Evolutionary conservation across 2,797 vertebrate genomes (phyloP), one percentile per base, ranked within the genome.

Genomic region (Scyliorhinus canicula): DNA sequence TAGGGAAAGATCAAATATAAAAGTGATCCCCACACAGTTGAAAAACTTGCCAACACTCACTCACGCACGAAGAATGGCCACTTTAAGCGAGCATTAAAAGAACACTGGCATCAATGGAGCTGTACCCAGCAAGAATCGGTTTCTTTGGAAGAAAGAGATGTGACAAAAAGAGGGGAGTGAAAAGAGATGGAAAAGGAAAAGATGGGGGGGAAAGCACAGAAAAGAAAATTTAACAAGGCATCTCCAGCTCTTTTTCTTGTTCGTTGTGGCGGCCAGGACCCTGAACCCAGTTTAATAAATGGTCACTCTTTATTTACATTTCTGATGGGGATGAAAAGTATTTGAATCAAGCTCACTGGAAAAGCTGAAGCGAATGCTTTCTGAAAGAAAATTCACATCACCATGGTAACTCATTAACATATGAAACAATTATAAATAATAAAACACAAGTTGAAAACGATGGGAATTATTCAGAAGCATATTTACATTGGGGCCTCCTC

Each of bases 381-480:
- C 57, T 91, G 88, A 91, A 91, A 91, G n/a, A 65, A 65, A 91
- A 40, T 63, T 65, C 19, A 65, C 88, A 44, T 65, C 19, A 31
- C 88, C 60, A 91, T 91, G 88, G 57, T 40, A 91, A 91, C 88
- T 91, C 57, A 91, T 91, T 91, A 91, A 91, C 88, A 91, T 91
- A 91, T 63, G 88, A 91, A 91, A 91, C 88, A 91, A 91, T 91
- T 91, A 91, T 65, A 65, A 91, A 91, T 91, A 91, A 91, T 91
- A 91, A 91, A 91, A 91, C 57, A 63, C 57, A 91, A 65, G 88
- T 57, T 91, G 88, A 26, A 91, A 91, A 63, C 21, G 88, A 91
- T 91, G 88, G 57, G 88, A 91, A 91, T 91, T 63, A 91, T 91
- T 91, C 60, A 65, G 88, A 65, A 91, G 88, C 60, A 91, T 91